Percentiles rank a stretch among this genome's conserved stretches.
phyloP scores from a whole-genome alignment of 2,888 invertebrate genomes.

The Parascotia fuliginaria region DNA sequence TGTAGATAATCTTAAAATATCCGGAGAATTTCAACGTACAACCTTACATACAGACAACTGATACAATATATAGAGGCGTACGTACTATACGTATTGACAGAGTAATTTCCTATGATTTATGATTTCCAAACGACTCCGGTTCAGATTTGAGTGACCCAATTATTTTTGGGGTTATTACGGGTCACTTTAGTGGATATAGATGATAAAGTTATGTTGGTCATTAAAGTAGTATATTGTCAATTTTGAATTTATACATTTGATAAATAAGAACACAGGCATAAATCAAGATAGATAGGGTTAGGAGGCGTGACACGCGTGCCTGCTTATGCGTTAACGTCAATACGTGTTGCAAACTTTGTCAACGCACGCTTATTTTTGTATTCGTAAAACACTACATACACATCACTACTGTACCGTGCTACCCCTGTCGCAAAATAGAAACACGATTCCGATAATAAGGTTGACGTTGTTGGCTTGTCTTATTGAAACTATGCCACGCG shows the following conservation, averaged over 20 bases:
- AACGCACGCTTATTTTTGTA: too few relatives aligned
- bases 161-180: slow-evolving; percentile 39
- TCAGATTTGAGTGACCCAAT: slow-evolving; percentile 48
- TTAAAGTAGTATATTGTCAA: not conserved
- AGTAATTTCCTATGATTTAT: slow-evolving; percentile 63
- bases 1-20: not conserved
- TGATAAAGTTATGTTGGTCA: not conserved
- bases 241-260: not conserved
- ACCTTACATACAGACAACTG: not conserved
- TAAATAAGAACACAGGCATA: too few relatives aligned
- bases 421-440: too few relatives aligned
- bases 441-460: too few relatives aligned
- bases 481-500: too few relatives aligned
- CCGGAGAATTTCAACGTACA: not conserved
- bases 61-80: slow-evolving; percentile 5
- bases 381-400: too few relatives aligned
- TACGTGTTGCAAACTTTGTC: too few relatives aligned
- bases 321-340: too few relatives aligned
- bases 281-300: too few relatives aligned
- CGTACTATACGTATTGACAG: slow-evolving; percentile 49
- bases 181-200: slow-evolving; percentile 6
- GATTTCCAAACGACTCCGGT: slow-evolving; percentile 32
- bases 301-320: too few relatives aligned
- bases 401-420: too few relatives aligned
- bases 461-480: too few relatives aligned